phyloP scores from a whole-genome alignment of 1,140 invertebrate species.

The Rhyacophila brunnea region DNA sequence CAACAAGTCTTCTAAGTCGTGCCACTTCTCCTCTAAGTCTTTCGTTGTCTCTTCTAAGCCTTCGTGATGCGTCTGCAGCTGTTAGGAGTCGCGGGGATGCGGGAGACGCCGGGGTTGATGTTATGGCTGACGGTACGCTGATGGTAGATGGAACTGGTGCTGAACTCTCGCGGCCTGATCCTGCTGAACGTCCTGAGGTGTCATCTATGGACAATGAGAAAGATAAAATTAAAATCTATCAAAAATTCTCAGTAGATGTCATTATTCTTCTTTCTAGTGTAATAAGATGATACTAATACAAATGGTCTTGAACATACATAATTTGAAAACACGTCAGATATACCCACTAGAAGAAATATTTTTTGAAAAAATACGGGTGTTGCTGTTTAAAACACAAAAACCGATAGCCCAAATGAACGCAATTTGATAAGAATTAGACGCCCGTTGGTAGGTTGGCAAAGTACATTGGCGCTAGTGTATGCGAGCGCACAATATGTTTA shows the following conservation, averaged over 20 bases:
- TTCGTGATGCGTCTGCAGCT: slow-evolving; percentile 50
- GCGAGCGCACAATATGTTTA: too few species aligned
- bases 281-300: neutral
- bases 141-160: slow-evolving; percentile 9
- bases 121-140: neutral
- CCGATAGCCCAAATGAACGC: too few species aligned
- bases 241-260: too few species aligned
- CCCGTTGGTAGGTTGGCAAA: too few species aligned
- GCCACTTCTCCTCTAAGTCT: slow-evolving; percentile 57
- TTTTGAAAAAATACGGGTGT: too few species aligned
- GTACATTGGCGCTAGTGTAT: too few species aligned
- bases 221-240: neutral
- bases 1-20: slow-evolving; percentile 58
- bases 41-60: slow-evolving; percentile 65
- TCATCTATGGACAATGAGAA: slow-evolving; percentile 17
- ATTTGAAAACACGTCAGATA: too few species aligned
- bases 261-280: neutral
- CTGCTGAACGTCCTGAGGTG: slow-evolving; percentile 27
- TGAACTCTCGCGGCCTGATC: slow-evolving; percentile 25
- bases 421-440: too few species aligned
- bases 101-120: slow-evolving; percentile 41
- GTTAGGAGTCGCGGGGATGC: slow-evolving; percentile 51
- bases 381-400: neutral
- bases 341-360: neutral
- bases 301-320: too few species aligned